Evolutionary conservation across 2,113 vertebrate species (phyloP), one percentile per base, ranked within the genome.

Genomic region (Scatophagus argus): DNA sequence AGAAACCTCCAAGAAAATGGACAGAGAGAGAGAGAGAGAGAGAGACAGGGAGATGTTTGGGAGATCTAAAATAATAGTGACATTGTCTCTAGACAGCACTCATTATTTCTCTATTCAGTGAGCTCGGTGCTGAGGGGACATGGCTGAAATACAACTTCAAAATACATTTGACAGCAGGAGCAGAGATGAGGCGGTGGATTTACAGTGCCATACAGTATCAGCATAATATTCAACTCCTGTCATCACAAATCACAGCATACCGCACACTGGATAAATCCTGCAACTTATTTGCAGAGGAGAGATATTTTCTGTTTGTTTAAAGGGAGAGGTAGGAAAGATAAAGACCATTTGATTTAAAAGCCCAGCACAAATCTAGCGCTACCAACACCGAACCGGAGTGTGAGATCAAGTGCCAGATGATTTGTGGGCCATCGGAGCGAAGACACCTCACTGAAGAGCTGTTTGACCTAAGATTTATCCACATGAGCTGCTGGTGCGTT

Each of bases 131-230:
- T 90, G 88, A 79, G 67, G 87, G 87, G 87, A 91, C 81, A 73
- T 66, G 77, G 83, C 79, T 92, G 86, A 90, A 90, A 92, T 88
- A 90, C 86, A 90, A 88, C 90, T 87, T 89, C 84, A 86, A 76
- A 90, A 86, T 80, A 84, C 81, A 92, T 90, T 61, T 93, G 91
- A 91, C 87, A 89, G 89, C 44, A 60, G 82, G 81, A 89, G 87
- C 77, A 58, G 78, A 83, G 86, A 93, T 79, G 89, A 92, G 89
- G 83, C 71, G 59, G 77, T 89, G 84, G 89, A 90, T 92, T 92
- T 92, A 90, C 84, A 84, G 82, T 88, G 85, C 89, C 88, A 84
- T 88, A 88, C 87, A 90, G 74, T 91, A 91, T 89, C 87, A 91
- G 82, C 55, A 73, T 91, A 89, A 92, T 92, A 91, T 91, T 86